Evolutionary conservation across 2,113 vertebrate genomes (phyloP).

Genomic region (Noturus placidus): DNA sequence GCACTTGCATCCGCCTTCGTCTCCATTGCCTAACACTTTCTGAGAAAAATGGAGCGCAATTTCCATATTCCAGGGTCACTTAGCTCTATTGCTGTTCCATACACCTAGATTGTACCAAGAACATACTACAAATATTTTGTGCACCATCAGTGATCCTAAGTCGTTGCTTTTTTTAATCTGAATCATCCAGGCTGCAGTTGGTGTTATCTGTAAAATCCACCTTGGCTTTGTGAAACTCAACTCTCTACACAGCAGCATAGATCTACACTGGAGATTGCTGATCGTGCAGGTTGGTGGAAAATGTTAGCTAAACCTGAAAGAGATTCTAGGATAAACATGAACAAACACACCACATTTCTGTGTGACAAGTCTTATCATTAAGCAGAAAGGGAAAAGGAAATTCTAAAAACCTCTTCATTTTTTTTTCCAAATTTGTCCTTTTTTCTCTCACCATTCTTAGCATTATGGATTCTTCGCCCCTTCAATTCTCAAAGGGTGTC

Average conservation of each 20-base stretch:
- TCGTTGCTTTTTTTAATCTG: constrained; percentile 21
- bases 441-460: background rate
- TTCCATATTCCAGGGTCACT: constrained; percentile 1
- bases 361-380: constrained; percentile 14
- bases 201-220: constrained; percentile 75
- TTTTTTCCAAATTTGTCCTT: background rate
- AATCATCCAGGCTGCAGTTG: constrained; percentile 42
- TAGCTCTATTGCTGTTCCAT: background rate
- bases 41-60: background rate
- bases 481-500: background rate
- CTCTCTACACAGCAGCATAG: constrained; percentile 66
- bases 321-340: background rate
- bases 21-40: background rate
- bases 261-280: constrained; percentile 37
- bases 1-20: no score
- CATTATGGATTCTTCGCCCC: background rate
- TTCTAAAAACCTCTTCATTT: background rate
- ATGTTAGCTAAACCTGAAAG: constrained; percentile 24
- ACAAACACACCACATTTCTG: background rate
- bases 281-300: constrained; percentile 51
- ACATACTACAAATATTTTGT: constrained; percentile 17
- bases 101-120: background rate
- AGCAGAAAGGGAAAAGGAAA: background rate
- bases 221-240: constrained; percentile 74
- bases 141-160: constrained; percentile 7